Percentiles rank a stretch among this genome's conserved stretches.
These are phyloP conservation scores for Pluvialis apricaria DNA, from an alignment of 2,113 vertebrate species.

Conservation along the genomic window DNA sequence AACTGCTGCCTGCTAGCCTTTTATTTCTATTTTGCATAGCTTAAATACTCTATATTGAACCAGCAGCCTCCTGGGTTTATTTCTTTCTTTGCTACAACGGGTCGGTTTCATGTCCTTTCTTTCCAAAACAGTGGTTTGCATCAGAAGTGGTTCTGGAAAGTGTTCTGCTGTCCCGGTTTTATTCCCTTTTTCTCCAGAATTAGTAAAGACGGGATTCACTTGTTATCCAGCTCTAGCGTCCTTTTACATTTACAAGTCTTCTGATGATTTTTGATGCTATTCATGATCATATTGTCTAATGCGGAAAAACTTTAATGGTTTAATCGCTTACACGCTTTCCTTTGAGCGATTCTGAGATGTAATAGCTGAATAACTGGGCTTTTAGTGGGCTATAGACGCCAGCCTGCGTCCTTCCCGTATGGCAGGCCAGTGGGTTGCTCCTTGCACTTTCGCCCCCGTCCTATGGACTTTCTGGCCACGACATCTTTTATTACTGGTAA, in stretches of 20 bases:
- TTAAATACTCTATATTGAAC: not conserved
- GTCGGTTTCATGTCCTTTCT: not conserved
- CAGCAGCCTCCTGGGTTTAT: not conserved
- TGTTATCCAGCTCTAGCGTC: not conserved
- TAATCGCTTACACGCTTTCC: not conserved
- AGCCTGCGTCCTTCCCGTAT: rapidly evolving
- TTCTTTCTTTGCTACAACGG: not conserved
- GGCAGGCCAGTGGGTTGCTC: not conserved
- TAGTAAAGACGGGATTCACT: not conserved
- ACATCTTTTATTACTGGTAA: not conserved
- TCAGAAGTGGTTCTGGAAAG: not conserved
- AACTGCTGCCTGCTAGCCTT: not conserved
- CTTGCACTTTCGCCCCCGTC: not conserved
- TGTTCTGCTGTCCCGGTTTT: not conserved
- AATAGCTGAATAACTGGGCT: not conserved
- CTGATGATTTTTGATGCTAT: not conserved
- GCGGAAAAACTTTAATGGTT: not conserved
- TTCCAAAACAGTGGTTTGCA: not conserved
- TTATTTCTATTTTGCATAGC: not conserved
- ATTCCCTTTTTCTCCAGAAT: not conserved
- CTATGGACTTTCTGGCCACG: not conserved
- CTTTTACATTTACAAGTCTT: not conserved
- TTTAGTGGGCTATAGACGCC: not conserved
- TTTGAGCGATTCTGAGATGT: not conserved
- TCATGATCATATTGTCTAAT: not conserved